A percentile compares a stretch with the other conserved stretches of the same genome.
These are phyloP conservation scores for Latrodectus hesperus DNA, from an alignment of 2,888 invertebrate species.

Conservation along the genomic window DNA sequence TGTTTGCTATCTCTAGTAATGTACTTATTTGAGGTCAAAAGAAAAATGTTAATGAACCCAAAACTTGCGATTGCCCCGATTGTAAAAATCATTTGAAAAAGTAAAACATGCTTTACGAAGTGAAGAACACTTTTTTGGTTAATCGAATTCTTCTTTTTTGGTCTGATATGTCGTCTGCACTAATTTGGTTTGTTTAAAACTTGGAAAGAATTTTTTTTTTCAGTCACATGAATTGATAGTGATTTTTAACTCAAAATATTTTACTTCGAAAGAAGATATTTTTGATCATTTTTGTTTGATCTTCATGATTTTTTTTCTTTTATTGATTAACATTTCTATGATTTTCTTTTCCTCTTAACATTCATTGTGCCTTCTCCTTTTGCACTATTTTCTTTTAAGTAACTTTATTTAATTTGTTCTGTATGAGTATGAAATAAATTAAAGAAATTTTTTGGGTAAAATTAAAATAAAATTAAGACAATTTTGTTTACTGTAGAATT, in stretches of 20 bases:
- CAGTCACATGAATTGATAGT: slow-evolving; percentile 19
- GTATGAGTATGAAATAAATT: no score
- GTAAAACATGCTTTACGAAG: slow-evolving; percentile 6
- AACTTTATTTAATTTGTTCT: neutral
- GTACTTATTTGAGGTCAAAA: slow-evolving; percentile 52
- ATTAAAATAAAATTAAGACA: no score
- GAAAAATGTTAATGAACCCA: slow-evolving; percentile 58
- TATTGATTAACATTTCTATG: no score
- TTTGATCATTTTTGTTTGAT: slow-evolving; percentile 32
- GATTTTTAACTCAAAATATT: slow-evolving; percentile 25
- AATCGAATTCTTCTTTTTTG: slow-evolving; percentile 8
- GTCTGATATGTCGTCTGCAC: slow-evolving; percentile 20
- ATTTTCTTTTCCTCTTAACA: slow-evolving; percentile 16
- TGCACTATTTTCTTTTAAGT: neutral
- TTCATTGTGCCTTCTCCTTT: neutral
- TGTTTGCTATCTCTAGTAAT: slow-evolving; percentile 56
- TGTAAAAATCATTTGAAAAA: slow-evolving; percentile 40
- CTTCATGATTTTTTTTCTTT: slow-evolving; percentile 5
- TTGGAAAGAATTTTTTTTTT: slow-evolving; percentile 8
- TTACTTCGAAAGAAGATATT: slow-evolving; percentile 26
- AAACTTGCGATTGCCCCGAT: slow-evolving; percentile 50
- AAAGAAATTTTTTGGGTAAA: no score
- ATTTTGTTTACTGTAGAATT: no score
- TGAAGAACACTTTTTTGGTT: neutral
- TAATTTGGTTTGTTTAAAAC: slow-evolving; percentile 22